Evolutionary conservation across 1,140 invertebrate species (phyloP), one percentile per base, ranked within the genome.

Genomic region (Eueides isabella): DNA sequence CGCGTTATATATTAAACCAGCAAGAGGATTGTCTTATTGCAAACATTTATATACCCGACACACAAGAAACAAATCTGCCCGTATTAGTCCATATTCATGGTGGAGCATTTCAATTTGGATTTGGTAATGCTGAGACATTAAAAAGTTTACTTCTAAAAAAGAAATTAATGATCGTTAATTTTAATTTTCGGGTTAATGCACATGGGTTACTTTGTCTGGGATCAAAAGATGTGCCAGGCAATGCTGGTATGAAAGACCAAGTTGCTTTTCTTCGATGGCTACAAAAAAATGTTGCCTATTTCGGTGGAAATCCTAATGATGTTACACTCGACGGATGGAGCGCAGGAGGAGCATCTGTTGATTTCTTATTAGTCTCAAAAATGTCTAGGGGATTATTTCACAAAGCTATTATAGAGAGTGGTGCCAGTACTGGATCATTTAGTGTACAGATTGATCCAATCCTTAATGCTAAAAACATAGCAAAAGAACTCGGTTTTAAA

Each of bases 191-290:
- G 26, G 55, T 88, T 2, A 82, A 83, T 61, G 61, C 71, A 6
- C 80, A 81, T 16, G 85, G 85, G 2, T 80, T 88, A 35, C 70
- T 86, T 16, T 88, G 85, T 71, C 67, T 87, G 1, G 86, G 84
- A 3, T 81, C 83, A 5, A 66, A 84, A 63, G 78, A 74, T 19
- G 71, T 61, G 29, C 85, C 86, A 0, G 86, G 86, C 7, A 87
- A 87, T 61, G 84, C 83, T 14, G 85, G 81, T n/a, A 76, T 87
- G 78, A 87, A 87, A 75, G 86, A 88, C 55, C 83, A 85, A 74
- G 76, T 85, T 26, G 83, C 85, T 23, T 55, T 82, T 14, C 72
- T 88, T 2, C 72, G 78, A 7, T 88, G 86, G 85, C 78, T 88
- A 0, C 69, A 85, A 28, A 48, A 74, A 23, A 86, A 87, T 61